A percentile compares a stretch with the other conserved stretches of the same genome.
phyloP scores from a whole-genome alignment of 1,140 invertebrate genomes.

The fruit fly (Drosophila melanogaster) region Release_6_plus_ISO1_MT NT_033777.3:30111001-30111500 shows the following conservation, averaged over 20 bases:
- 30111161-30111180: slow-evolving; percentile 67
- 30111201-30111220: slow-evolving; percentile 45
- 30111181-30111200: slow-evolving; percentile 79
- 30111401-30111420: slow-evolving; percentile 1
- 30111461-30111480: neutral
- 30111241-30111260: slow-evolving; percentile 28
- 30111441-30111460: slow-evolving; percentile 11
- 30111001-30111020: slow-evolving; percentile 56
- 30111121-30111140: slow-evolving; percentile 41
- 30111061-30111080: neutral
- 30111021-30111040: slow-evolving; percentile 44
- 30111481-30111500: slow-evolving; percentile 1
- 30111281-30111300: slow-evolving; percentile 25
- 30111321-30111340: slow-evolving; percentile 18
- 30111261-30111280: slow-evolving; percentile 56
- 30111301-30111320: slow-evolving; percentile 15
- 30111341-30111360: slow-evolving; percentile 33
- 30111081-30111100: neutral
- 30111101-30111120: slow-evolving; percentile 70
- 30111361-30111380: slow-evolving; percentile 38
- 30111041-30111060: slow-evolving; percentile 54
- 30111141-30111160: slow-evolving; percentile 43
- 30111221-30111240: slow-evolving; percentile 64
- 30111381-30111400: slow-evolving; percentile 2
- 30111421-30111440: slow-evolving; percentile 12